Conservation (phyloP, 2,888 invertebrate species). For the Lithophane socia region DNA sequence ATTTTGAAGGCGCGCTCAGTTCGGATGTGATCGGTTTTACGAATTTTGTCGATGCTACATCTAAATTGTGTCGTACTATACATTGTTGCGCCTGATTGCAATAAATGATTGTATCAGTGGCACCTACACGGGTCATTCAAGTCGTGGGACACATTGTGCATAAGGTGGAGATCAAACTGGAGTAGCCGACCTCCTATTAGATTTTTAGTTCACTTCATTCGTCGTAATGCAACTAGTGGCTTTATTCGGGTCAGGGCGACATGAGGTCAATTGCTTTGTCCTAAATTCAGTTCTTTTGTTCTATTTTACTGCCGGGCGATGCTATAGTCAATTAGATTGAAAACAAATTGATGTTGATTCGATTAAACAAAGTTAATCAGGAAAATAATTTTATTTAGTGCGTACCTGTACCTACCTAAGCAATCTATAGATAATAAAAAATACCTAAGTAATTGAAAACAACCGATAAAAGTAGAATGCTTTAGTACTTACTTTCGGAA, state of each 20-base stretch:
- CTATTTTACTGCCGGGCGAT: constrained; percentile 43
- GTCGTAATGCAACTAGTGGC: constrained; percentile 19
- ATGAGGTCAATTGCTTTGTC: constrained; percentile 62
- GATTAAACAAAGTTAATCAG: constrained; percentile 35
- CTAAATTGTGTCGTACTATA: neutral
- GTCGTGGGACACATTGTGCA: constrained; percentile 22
- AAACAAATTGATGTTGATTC: constrained; percentile 14
- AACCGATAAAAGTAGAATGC: constrained; percentile 13
- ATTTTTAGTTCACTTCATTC: constrained; percentile 40
- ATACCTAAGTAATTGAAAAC: constrained; percentile 4
- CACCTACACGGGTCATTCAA: constrained; percentile 41
- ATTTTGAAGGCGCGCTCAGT: too few relatives aligned
- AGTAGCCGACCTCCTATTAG: constrained; percentile 24
- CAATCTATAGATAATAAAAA: constrained; percentile 7
- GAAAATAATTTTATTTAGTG: constrained; percentile 2
- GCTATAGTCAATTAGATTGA: constrained; percentile 9
- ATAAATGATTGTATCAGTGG: constrained; percentile 39
- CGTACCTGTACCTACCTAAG: neutral
- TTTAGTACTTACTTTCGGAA: neutral
- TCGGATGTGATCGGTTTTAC: too few relatives aligned
- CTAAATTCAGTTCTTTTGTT: constrained; percentile 63
- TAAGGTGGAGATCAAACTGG: constrained; percentile 33
- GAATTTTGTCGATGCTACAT: too few relatives aligned
- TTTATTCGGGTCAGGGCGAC: constrained; percentile 61
- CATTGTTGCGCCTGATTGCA: constrained; percentile 31